phyloP scores from a whole-genome alignment of 2,113 vertebrate genomes.

The Larimichthys crocea region DNA sequence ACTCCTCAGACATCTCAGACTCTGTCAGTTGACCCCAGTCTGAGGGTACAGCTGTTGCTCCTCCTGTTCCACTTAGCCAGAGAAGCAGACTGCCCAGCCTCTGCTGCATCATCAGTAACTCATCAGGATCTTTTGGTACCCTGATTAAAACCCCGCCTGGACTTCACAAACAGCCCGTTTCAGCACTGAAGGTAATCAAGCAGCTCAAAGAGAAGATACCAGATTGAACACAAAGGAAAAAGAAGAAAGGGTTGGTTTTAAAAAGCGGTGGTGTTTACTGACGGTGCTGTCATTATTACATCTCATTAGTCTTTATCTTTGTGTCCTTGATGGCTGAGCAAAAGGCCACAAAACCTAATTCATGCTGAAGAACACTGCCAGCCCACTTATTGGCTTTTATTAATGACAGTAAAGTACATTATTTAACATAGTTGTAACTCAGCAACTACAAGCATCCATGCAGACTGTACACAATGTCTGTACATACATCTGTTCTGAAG shows the following conservation, averaged over 20 bases:
- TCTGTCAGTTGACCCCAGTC: conserved; percentile 35
- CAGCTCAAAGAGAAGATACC: conserved; percentile 16
- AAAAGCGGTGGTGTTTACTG: background rate
- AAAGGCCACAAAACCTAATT: background rate
- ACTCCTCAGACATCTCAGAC: conserved; percentile 24
- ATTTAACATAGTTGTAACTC: background rate
- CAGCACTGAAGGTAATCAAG: conserved; percentile 43
- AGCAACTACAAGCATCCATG: background rate
- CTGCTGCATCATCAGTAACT: conserved; percentile 53
- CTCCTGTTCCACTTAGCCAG: conserved; percentile 46
- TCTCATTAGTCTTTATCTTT: conserved; percentile 10
- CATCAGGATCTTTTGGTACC: conserved; percentile 47
- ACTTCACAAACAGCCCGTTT: conserved; percentile 25
- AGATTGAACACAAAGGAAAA: conserved; percentile 3
- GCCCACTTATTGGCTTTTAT: background rate
- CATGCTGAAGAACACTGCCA: background rate
- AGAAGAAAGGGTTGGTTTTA: background rate
- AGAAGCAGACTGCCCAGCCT: conserved; percentile 37
- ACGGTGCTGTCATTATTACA: background rate
- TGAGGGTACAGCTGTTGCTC: conserved; percentile 50
- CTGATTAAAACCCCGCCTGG: conserved; percentile 55
- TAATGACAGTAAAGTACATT: background rate
- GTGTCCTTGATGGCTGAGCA: background rate
- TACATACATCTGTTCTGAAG: background rate
- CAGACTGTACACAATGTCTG: background rate